phyloP scores from a whole-genome alignment of 2,113 vertebrate species.

The Eurypyga helias region DNA sequence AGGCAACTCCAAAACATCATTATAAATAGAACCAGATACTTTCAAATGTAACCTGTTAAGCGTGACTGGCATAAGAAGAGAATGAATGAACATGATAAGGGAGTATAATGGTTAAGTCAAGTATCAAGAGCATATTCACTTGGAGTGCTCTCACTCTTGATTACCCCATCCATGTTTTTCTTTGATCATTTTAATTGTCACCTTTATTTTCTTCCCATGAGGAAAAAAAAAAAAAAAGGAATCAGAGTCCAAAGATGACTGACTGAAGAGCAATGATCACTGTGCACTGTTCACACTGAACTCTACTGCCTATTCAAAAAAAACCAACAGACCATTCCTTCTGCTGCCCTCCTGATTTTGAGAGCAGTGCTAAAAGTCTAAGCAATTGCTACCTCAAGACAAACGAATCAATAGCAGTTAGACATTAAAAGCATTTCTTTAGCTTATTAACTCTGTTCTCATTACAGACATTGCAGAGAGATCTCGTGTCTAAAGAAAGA shows the following conservation, averaged over 20 bases:
- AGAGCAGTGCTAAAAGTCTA: background rate
- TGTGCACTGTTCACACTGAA: background rate
- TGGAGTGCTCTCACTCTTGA: background rate
- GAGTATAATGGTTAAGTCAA: background rate
- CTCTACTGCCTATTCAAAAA: fast-evolving
- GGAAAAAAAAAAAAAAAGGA: background rate
- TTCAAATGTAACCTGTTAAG: background rate
- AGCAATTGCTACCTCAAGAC: background rate
- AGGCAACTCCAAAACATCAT: background rate
- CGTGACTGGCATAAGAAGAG: background rate
- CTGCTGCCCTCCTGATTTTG: background rate
- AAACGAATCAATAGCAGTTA: background rate
- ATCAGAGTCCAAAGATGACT: background rate
- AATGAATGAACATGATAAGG: background rate
- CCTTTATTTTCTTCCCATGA: background rate
- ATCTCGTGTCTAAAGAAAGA: background rate
- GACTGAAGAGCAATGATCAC: background rate
- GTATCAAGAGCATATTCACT: background rate
- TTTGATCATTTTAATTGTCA: background rate
- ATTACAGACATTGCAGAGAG: background rate
- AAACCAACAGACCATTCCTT: fast-evolving
- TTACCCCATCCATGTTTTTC: background rate
- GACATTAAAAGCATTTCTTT: background rate
- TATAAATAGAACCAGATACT: background rate
- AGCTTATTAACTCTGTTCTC: background rate